Conservation (phyloP, 2,113 vertebrate genomes). For the Conger conger region DNA sequence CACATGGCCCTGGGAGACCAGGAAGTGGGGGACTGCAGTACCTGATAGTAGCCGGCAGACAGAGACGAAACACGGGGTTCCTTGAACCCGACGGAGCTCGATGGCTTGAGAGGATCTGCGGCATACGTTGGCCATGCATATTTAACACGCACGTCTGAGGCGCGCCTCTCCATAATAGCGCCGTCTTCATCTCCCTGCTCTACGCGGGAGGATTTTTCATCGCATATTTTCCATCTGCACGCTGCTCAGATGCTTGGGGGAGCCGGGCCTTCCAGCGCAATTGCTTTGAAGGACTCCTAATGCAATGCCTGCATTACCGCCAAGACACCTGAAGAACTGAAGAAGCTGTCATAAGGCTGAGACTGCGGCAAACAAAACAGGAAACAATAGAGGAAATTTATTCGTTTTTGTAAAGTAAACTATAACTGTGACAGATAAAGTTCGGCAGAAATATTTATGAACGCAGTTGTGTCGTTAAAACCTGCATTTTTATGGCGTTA, state of each 20-base stretch:
- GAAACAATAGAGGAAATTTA: not conserved
- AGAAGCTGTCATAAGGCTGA: no score
- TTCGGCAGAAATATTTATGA: not conserved
- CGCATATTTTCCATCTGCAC: not conserved
- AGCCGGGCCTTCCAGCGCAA: not conserved
- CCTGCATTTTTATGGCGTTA: not conserved
- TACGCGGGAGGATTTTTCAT: constrained; percentile 1
- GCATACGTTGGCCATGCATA: constrained; percentile 30
- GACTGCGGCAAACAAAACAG: not conserved
- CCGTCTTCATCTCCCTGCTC: constrained; percentile 24
- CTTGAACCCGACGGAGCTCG: constrained; percentile 39
- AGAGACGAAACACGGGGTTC: constrained; percentile 24
- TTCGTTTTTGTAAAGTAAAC: not conserved
- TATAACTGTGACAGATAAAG: not conserved
- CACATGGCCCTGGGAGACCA: not conserved
- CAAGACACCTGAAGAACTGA: not conserved
- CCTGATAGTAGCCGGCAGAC: constrained; percentile 19
- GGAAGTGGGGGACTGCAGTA: not conserved
- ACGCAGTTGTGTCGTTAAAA: not conserved
- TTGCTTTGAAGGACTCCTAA: not conserved
- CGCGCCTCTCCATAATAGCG: constrained; percentile 19
- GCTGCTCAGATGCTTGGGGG: not conserved
- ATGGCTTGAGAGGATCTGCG: constrained; percentile 41
- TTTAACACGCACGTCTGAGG: constrained; percentile 30
- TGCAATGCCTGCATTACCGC: not conserved